Evolutionary conservation across 2,797 vertebrate species (phyloP).

Genomic region (Carcharodon carcharias): DNA sequence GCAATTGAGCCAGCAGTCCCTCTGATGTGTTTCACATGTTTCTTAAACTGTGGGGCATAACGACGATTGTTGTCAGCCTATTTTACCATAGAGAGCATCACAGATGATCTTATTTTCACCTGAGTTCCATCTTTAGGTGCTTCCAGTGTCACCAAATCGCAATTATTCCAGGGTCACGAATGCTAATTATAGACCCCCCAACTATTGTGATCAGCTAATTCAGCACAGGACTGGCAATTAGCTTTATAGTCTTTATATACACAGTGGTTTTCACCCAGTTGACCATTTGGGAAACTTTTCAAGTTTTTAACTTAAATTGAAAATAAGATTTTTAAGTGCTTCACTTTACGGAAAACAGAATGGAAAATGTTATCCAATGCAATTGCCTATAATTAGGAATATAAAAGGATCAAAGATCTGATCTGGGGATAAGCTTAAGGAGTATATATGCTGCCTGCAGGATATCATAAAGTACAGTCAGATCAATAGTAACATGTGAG

Average conservation of each 20-base stretch:
- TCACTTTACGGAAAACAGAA: neutral
- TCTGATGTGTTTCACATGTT: neutral
- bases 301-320: neutral
- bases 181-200: neutral
- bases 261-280: neutral
- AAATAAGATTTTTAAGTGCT: neutral
- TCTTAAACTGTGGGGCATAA: neutral
- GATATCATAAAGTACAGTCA: neutral
- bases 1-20: neutral
- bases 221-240: neutral
- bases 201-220: neutral
- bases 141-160: neutral
- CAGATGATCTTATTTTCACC: neutral
- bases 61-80: neutral
- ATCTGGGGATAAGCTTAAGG: neutral
- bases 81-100: neutral
- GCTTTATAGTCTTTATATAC: neutral
- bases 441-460: neutral
- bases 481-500: neutral
- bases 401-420: neutral
- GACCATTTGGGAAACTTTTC: neutral
- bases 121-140: neutral
- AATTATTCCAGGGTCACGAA: neutral
- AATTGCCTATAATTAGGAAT: neutral
- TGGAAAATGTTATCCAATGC: neutral